Evolutionary conservation across 2,797 vertebrate genomes (phyloP).

Genomic region (Amphiprion clarkii): DNA sequence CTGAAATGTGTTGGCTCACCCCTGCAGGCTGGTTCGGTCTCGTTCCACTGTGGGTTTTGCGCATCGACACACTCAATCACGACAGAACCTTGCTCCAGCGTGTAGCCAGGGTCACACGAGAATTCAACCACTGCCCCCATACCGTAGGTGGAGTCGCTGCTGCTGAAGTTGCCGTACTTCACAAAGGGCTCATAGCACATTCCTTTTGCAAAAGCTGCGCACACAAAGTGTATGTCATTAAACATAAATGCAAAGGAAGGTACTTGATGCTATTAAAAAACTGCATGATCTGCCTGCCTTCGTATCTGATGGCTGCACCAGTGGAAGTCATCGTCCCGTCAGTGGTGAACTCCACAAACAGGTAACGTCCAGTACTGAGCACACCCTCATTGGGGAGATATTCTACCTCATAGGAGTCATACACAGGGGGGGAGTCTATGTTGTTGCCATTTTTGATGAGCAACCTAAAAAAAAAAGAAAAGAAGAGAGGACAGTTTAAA

Average conservation of each 20-base stretch:
- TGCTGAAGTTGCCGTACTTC: constrained; percentile 98
- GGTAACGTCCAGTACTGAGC: constrained; percentile 88
- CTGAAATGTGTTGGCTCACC: constrained; percentile 84
- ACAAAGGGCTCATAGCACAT: constrained; percentile 97
- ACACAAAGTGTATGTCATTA: constrained; percentile 13
- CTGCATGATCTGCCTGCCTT: constrained; percentile 84
- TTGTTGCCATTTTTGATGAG: constrained; percentile 97
- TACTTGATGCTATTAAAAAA: not conserved
- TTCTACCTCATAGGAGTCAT: constrained; percentile 97
- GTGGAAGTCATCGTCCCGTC: constrained; percentile 93
- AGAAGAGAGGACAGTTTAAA: constrained; percentile 33
- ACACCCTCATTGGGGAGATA: constrained; percentile 97
- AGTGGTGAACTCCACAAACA: constrained; percentile 95
- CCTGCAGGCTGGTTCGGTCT: constrained; percentile 96
- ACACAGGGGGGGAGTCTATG: constrained; percentile 92
- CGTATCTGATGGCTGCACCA: constrained; percentile 93
- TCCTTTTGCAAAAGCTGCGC: constrained; percentile 91
- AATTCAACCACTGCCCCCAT: constrained; percentile 95
- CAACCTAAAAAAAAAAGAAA: constrained; percentile 82
- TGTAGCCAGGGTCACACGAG: constrained; percentile 95
- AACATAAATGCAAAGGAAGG: not conserved
- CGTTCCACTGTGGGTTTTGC: constrained; percentile 96
- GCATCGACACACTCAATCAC: constrained; percentile 94
- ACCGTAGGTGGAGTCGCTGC: constrained; percentile 87
- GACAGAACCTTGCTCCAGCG: constrained; percentile 95